phyloP scores from a whole-genome alignment of 2,888 invertebrate genomes.

The Ichneumoninae sp. region DNA sequence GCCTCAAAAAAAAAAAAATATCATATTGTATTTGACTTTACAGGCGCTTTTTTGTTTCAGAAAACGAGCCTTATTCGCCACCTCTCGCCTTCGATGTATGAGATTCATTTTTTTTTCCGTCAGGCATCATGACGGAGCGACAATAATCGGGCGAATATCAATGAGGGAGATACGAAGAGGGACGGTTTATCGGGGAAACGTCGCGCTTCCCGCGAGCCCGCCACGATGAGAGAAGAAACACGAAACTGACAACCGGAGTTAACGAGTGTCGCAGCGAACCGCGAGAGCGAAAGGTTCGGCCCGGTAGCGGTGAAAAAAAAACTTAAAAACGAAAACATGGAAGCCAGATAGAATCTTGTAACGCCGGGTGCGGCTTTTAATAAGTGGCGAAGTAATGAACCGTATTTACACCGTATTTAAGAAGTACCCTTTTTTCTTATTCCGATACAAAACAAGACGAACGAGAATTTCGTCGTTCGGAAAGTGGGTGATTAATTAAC shows the following conservation, averaged over 20 bases:
- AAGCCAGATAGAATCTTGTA: slow-evolving; percentile 23
- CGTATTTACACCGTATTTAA: slow-evolving; percentile 25
- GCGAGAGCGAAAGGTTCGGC: slow-evolving; percentile 23
- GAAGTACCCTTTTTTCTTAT: background rate
- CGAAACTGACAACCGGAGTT: slow-evolving; percentile 24
- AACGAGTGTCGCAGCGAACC: slow-evolving; percentile 11
- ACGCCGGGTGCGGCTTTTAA: slow-evolving; percentile 12
- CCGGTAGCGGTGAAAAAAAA: background rate
- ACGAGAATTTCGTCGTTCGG: background rate
- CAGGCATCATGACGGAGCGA: background rate
- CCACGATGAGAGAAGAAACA: background rate
- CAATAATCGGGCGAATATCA: background rate
- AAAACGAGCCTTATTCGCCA: background rate
- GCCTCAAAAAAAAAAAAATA: background rate
- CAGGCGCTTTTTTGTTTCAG: background rate
- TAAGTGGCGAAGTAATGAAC: slow-evolving; percentile 13
- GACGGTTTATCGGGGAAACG: background rate
- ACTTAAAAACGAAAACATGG: background rate
- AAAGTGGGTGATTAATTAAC: slow-evolving; percentile 19
- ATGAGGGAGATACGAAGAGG: slow-evolving; percentile 11
- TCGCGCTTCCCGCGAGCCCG: background rate
- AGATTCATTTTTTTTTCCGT: background rate
- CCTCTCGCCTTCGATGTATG: background rate
- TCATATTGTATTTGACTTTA: too few species aligned
- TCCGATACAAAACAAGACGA: background rate